Evolutionary conservation across 2,888 invertebrate genomes (phyloP).

Genomic region (Artemia sinica): DNA sequence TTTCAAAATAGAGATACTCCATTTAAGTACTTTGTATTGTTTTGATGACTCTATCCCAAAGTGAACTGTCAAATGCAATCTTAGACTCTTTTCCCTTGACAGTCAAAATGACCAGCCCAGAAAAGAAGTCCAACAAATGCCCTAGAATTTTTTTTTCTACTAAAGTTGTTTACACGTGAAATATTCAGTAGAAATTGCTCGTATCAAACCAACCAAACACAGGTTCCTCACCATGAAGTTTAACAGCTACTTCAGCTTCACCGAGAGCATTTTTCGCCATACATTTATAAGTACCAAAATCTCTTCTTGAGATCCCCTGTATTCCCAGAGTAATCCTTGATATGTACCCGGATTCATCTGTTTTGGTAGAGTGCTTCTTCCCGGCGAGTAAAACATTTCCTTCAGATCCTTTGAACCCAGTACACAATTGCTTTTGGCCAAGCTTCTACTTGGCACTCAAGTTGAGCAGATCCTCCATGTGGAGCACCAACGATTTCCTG

Average conservation of each 20-base stretch:
- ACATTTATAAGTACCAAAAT: background rate
- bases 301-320: slow-evolving; percentile 9
- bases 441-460: slow-evolving; percentile 8
- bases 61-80: no score
- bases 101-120: no score
- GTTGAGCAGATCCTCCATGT: background rate
- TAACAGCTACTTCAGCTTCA: slow-evolving; percentile 9
- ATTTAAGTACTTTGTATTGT: no score
- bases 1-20: no score
- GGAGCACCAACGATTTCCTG: slow-evolving; percentile 3
- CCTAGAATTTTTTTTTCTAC: no score
- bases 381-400: background rate
- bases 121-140: no score
- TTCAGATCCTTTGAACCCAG: slow-evolving; percentile 9
- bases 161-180: no score
- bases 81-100: no score
- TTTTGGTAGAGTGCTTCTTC: background rate
- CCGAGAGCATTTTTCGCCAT: slow-evolving; percentile 9
- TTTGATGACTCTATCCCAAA: no score
- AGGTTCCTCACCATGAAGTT: background rate
- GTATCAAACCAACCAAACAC: no score
- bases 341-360: background rate
- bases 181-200: no score
- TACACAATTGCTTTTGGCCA: slow-evolving; percentile 1
- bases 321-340: background rate